Conservation (phyloP, 2,113 vertebrate species). For the Malaclemys terrapin region DNA sequence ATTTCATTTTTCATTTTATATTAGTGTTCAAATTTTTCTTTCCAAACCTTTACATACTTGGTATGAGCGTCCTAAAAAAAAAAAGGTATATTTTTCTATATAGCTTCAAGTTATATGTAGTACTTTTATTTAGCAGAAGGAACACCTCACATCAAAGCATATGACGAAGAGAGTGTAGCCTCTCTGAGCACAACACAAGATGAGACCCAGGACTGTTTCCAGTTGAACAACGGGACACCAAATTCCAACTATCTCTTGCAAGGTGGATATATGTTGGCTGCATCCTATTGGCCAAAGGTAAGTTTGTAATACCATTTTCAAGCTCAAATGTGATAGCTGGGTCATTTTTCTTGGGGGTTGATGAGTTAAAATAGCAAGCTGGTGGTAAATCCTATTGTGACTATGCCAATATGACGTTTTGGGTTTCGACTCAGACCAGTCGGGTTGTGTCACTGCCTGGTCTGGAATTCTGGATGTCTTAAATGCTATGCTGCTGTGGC, state of each 20-base stretch:
- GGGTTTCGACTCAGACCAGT: too few species aligned
- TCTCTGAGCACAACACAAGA: slow-evolving; percentile 93
- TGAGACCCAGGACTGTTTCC: slow-evolving; percentile 93
- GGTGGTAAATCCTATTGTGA: too few species aligned
- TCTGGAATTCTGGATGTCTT: too few species aligned
- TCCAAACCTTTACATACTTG: not conserved
- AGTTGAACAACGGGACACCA: slow-evolving; percentile 89
- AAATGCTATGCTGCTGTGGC: not conserved
- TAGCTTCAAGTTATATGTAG: not conserved
- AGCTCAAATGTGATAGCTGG: not conserved
- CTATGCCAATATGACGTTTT: too few species aligned
- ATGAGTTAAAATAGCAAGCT: too few species aligned
- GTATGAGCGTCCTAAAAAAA: not conserved
- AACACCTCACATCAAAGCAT: slow-evolving; percentile 87
- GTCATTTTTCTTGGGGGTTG: not conserved
- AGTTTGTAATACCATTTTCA: slow-evolving; percentile 1
- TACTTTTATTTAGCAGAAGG: slow-evolving; percentile 81
- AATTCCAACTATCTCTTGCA: slow-evolving; percentile 88
- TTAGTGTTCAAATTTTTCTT: slow-evolving; percentile 9
- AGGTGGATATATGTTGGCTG: slow-evolving; percentile 94
- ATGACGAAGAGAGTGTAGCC: slow-evolving; percentile 96
- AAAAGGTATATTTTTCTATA: not conserved
- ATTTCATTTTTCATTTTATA: not conserved
- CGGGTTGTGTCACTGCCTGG: not conserved
- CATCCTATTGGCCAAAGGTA: slow-evolving; percentile 98